Base-by-base conservation (phyloP, 64 coral and sea anemone species). In the Stichodactyla mertensii region DNA sequence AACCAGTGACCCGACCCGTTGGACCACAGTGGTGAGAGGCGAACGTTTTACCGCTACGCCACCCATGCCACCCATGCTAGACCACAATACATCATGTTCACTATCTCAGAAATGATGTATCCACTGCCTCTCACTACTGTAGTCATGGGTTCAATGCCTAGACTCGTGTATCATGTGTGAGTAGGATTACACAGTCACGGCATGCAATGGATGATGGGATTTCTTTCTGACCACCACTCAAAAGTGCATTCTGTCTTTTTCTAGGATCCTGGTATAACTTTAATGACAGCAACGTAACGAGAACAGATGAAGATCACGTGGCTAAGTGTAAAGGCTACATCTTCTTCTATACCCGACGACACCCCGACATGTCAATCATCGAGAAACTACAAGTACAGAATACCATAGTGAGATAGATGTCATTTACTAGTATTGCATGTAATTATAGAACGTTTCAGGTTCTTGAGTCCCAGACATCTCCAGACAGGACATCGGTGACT, bases 241-340 rank as follows among this genome's bases (percentile, higher is more conserved):
- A 55, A 20, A 86, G 24, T 83, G 15, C 74, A 19, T 83, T 45
- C 55, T 15, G n/a, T 57, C 36, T 51, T 23, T 52, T 45, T 69
- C n/a, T 57, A 98, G 96, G 96, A 69, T 58, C 83, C 23, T 98
- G 96, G 96, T 98, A 95, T 80, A 98, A 98, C 86, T 98, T 98
- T 36, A 98, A 98, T 57, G 96, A 98, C 93, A 98, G 96, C 56
- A 90, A 85, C 4, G 96, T 98, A 18, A 84, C 90, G 16, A 80
- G 88, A 78, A 87, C 88, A 82, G 96, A 94, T 23, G 90, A 88
- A 20, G 90, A 92, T 62, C 92, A 94, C 57, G 96, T 98, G 20
- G 82, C 87, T 54, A 83, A 89, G 20, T 89, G 90, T 74, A 98
- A 98, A 57, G 96, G 96, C 4, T 98, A 98, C 55, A 98, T 98